These are phyloP conservation scores for Magallana gigas DNA, from an alignment of 1,140 invertebrate genomes.

Conservation along the genomic window DNA sequence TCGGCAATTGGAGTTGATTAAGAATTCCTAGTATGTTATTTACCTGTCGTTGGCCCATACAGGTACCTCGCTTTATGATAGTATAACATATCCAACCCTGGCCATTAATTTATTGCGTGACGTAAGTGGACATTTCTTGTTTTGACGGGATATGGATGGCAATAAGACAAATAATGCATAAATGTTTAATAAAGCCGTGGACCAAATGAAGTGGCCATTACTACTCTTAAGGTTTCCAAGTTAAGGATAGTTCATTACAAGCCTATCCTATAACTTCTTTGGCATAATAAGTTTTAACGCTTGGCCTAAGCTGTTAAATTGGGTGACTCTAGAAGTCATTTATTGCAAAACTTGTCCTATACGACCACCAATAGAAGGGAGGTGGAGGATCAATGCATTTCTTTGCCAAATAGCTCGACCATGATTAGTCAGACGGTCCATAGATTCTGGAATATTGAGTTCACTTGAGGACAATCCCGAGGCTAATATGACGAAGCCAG, in stretches of 20 bases:
- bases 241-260: conserved; percentile 13
- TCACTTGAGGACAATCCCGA: conserved; percentile 4
- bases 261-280: neutral
- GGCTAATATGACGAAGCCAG: neutral
- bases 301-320: conserved; percentile 5
- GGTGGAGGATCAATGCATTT: neutral
- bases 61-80: no score
- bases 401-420: neutral
- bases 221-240: neutral
- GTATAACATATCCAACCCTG: no score
- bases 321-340: conserved; percentile 14
- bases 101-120: no score
- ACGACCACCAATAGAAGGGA: conserved; percentile 16
- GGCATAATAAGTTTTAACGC: conserved; percentile 29
- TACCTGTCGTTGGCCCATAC: no score
- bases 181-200: no score
- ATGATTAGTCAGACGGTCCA: conserved; percentile 14
- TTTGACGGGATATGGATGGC: no score
- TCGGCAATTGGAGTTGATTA: no score
- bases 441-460: conserved; percentile 15
- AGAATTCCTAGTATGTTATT: no score
- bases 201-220: neutral
- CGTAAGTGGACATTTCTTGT: no score
- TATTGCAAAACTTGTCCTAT: conserved; percentile 17
- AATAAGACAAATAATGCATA: no score